Conservation (phyloP, 2,113 vertebrate species). For the Ailuropoda melanoleuca region DNA sequence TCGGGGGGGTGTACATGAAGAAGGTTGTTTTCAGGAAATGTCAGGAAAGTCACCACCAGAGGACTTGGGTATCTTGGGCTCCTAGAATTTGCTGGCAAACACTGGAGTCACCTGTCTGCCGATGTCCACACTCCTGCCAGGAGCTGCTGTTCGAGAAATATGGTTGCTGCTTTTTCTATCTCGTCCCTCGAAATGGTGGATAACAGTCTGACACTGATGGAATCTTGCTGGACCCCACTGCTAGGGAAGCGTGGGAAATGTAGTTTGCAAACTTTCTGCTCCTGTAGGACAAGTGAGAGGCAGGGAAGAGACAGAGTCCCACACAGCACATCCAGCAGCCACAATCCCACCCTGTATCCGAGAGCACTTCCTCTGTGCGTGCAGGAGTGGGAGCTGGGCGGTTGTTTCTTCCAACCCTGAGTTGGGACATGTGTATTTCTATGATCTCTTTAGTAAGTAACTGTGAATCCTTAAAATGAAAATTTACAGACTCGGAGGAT, state of each 20-base stretch:
- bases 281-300: neutral
- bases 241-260: neutral
- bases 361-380: fast-evolving
- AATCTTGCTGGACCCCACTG: neutral
- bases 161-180: neutral
- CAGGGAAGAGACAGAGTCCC: neutral
- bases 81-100: neutral
- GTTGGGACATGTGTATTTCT: neutral
- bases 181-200: neutral
- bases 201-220: neutral
- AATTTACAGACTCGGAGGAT: neutral
- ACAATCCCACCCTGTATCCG: fast-evolving
- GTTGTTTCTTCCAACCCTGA: neutral
- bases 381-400: neutral
- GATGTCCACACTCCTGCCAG: neutral
- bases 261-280: neutral
- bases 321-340: neutral
- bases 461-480: neutral
- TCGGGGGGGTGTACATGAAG: neutral
- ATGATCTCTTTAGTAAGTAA: neutral
- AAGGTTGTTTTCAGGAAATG: neutral
- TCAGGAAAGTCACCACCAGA: neutral
- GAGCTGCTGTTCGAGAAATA: neutral
- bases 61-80: neutral
- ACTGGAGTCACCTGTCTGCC: neutral